phyloP scores from a whole-genome alignment of 2,113 vertebrate genomes.

The Willisornis vidua region DNA sequence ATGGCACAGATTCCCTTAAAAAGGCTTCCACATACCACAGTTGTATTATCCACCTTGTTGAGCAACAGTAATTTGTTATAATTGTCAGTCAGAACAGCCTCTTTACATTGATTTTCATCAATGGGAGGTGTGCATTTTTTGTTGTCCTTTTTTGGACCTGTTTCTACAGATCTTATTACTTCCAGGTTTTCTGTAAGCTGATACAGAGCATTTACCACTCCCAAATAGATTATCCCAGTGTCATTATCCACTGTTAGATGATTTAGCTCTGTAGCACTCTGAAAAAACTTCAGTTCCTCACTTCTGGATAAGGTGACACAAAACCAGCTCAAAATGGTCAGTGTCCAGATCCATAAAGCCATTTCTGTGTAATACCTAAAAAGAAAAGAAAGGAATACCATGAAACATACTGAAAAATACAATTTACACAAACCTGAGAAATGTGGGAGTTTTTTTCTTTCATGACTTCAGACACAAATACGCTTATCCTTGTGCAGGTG shows the following conservation, averaged over 20 bases:
- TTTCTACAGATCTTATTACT: conserved; percentile 47
- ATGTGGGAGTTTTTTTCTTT: background rate
- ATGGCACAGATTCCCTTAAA: conserved; percentile 93
- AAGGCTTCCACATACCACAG: conserved; percentile 91
- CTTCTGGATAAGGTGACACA: conserved; percentile 24
- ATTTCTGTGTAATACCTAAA: conserved; percentile 69
- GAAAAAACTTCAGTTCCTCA: conserved; percentile 62
- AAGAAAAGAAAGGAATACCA: background rate
- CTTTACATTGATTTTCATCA: conserved; percentile 80
- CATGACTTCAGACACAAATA: background rate
- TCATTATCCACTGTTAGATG: conserved; percentile 81
- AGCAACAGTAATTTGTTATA: conserved; percentile 92
- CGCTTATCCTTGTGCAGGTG: background rate
- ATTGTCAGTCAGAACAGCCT: conserved; percentile 79
- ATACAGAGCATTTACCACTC: conserved; percentile 87
- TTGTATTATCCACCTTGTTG: conserved; percentile 62
- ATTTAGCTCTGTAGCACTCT: conserved; percentile 81
- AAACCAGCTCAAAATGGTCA: conserved; percentile 64
- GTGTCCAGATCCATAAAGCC: conserved; percentile 71
- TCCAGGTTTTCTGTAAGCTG: conserved; percentile 81
- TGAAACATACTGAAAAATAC: background rate
- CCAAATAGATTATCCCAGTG: conserved; percentile 87
- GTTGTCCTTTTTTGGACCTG: conserved; percentile 84
- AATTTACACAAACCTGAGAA: background rate
- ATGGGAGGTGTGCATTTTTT: conserved; percentile 91